Evolutionary conservation across 1,140 invertebrate genomes (phyloP).

Genomic region (Drosophila nebulosa): DNA sequence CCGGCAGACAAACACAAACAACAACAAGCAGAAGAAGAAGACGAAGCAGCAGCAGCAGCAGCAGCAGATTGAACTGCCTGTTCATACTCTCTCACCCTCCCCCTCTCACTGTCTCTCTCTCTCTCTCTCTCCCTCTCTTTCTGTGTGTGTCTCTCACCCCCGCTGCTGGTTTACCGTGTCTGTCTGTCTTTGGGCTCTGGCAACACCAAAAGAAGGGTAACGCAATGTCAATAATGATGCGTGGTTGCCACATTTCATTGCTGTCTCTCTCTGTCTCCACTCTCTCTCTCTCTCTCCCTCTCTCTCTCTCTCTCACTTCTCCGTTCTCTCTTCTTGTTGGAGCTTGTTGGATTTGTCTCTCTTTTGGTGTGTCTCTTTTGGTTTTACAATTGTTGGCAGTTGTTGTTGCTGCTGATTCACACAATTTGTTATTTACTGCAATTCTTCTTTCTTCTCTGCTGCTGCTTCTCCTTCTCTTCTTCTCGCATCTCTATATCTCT

Average conservation of each 20-base stretch:
- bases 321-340: background rate
- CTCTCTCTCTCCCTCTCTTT: background rate
- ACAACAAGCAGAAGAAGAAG: slow-evolving; percentile 18
- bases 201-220: slow-evolving; percentile 50
- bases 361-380: slow-evolving; percentile 33
- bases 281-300: slow-evolving; percentile 13
- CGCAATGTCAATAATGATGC: slow-evolving; percentile 78
- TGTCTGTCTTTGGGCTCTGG: background rate
- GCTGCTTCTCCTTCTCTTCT: slow-evolving; percentile 4
- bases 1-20: slow-evolving; percentile 60
- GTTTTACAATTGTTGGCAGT: slow-evolving; percentile 60
- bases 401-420: slow-evolving; percentile 52
- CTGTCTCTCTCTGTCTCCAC: slow-evolving; percentile 49
- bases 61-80: slow-evolving; percentile 47
- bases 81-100: background rate
- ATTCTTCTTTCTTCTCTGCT: slow-evolving; percentile 1
- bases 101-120: background rate
- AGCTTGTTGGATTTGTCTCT: slow-evolving; percentile 8
- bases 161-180: slow-evolving; percentile 2
- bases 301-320: slow-evolving; percentile 14
- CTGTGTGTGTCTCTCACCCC: background rate
- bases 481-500: background rate
- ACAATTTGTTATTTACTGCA: slow-evolving; percentile 40
- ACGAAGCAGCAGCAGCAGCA: background rate
- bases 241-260: slow-evolving; percentile 71